phyloP scores from a whole-genome alignment of 2,888 invertebrate genomes.

The Lepidonotus clava region DNA sequence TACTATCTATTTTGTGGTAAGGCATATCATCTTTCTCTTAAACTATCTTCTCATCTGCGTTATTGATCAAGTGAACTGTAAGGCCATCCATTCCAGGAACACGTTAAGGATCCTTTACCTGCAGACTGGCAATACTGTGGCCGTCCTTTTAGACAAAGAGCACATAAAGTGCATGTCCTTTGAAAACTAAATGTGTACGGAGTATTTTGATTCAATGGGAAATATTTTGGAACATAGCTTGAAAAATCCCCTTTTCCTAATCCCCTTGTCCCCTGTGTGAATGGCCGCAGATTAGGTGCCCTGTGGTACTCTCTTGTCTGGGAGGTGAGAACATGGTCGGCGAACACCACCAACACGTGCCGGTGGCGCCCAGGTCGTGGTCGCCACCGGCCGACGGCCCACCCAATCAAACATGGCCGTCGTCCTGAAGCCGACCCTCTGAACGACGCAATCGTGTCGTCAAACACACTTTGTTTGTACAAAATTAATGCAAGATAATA shows the following conservation, averaged over 20 bases:
- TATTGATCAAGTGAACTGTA: too few relatives aligned
- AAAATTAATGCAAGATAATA: constrained; percentile 22
- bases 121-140: too few relatives aligned
- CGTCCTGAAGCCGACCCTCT: background rate
- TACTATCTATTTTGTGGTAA: too few relatives aligned
- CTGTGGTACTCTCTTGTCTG: constrained; percentile 21
- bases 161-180: too few relatives aligned
- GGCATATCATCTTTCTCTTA: too few relatives aligned
- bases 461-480: constrained; percentile 37
- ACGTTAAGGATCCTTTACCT: too few relatives aligned
- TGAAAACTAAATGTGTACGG: too few relatives aligned
- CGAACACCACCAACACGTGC: background rate
- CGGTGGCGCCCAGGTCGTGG: background rate
- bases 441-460: constrained; percentile 42
- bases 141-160: too few relatives aligned
- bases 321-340: constrained; percentile 20
- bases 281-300: background rate
- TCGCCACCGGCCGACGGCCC: background rate
- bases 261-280: background rate
- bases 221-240: background rate
- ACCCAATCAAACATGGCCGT: constrained; percentile 7
- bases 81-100: too few relatives aligned
- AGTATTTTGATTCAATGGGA: background rate
- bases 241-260: background rate
- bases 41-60: too few relatives aligned